Conservation (phyloP, 2,797 vertebrate genomes). For the Chromobotia macracanthus region DNA sequence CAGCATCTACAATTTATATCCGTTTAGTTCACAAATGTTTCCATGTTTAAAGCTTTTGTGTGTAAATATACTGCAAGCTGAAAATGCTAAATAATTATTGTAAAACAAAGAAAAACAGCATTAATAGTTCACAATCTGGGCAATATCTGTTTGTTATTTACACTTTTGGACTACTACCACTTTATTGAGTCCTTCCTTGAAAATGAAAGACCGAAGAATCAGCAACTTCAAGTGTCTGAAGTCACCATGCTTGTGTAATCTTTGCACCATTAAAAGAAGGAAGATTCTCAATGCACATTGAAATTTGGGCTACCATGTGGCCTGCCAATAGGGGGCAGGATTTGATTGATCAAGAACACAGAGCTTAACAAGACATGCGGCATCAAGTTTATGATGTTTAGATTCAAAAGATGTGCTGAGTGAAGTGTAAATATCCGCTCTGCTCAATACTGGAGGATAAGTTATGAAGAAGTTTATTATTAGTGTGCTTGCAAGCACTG, state of each 20-base stretch:
- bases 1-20: background rate
- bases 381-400: background rate
- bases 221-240: background rate
- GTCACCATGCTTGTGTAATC: background rate
- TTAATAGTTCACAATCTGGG: too few relatives aligned
- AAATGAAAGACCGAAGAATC: background rate
- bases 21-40: background rate
- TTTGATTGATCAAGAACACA: slow-evolving; percentile 35
- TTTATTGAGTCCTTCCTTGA: too few relatives aligned
- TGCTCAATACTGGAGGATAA: background rate
- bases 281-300: background rate
- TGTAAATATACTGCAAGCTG: background rate
- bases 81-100: too few relatives aligned
- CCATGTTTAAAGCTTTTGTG: background rate
- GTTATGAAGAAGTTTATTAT: background rate
- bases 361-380: background rate
- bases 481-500: background rate
- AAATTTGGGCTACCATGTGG: background rate
- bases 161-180: too few relatives aligned
- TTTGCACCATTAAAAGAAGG: background rate
- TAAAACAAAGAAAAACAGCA: too few relatives aligned
- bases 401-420: too few relatives aligned
- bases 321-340: slow-evolving; percentile 57
- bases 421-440: background rate
- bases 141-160: too few relatives aligned